Evolutionary conservation across 2,888 invertebrate species (phyloP).

Genomic region (Esperia sulphurella): DNA sequence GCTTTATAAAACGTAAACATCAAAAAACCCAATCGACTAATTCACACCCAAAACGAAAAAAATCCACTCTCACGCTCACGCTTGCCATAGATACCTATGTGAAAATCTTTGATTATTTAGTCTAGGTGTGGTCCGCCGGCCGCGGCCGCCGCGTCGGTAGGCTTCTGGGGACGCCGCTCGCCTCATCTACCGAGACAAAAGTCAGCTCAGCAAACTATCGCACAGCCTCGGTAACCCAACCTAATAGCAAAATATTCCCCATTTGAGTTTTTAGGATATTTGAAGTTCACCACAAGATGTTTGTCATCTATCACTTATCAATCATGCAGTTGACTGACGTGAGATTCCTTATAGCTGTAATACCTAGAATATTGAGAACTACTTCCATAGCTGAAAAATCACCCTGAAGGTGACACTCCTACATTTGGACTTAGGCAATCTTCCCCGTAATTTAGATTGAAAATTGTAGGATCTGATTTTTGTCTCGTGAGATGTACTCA

Average conservation of each 20-base stretch:
- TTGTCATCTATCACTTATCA: background rate
- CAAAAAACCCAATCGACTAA: conserved; percentile 79
- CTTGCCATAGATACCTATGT: conserved; percentile 80
- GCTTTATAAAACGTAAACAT: conserved; percentile 76
- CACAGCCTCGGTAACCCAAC: background rate
- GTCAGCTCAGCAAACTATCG: conserved; percentile 51
- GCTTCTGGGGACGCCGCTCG: conserved; percentile 68
- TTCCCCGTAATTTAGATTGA: conserved; percentile 2
- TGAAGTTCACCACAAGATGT: background rate
- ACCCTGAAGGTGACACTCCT: background rate
- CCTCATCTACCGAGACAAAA: conserved; percentile 80
- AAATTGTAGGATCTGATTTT: conserved; percentile 58
- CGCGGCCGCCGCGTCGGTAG: conserved; percentile 70
- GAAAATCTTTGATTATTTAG: conserved; percentile 77
- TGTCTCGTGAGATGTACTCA: conserved; percentile 76
- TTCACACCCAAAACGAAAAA: conserved; percentile 79
- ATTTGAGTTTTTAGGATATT: background rate
- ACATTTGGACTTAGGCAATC: background rate
- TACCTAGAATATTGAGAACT: background rate
- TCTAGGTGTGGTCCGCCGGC: conserved; percentile 74
- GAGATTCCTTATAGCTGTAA: no score
- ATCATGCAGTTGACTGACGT: no score
- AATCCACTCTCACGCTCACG: conserved; percentile 80
- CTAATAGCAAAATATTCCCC: background rate
- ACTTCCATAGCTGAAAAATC: background rate